Evolutionary conservation across 2,113 vertebrate species (phyloP).

Genomic region (Cnemophilus loriae): DNA sequence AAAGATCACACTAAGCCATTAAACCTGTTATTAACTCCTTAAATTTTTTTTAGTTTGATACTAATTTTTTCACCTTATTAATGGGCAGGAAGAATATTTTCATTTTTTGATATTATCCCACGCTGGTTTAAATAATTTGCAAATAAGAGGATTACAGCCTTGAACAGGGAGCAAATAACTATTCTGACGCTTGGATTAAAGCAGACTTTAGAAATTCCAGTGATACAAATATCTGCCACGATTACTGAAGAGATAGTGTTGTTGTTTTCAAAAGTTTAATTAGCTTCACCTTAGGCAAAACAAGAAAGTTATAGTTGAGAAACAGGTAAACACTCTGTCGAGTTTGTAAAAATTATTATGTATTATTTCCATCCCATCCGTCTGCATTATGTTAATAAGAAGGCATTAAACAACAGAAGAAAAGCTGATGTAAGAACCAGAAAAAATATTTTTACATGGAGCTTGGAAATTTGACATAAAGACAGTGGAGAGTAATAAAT

Average conservation of each 20-base stretch:
- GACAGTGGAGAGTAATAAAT: background rate
- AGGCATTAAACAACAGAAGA: background rate
- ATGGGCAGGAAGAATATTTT: background rate
- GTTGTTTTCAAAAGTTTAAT: background rate
- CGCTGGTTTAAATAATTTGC: background rate
- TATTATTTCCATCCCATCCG: accelerated
- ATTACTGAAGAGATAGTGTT: background rate
- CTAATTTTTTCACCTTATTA: background rate
- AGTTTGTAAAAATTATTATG: background rate
- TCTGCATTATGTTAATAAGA: background rate
- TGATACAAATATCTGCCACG: background rate
- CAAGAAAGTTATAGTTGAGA: background rate
- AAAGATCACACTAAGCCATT: background rate
- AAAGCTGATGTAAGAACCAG: background rate
- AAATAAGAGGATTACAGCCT: background rate
- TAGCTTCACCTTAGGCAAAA: background rate
- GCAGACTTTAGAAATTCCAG: background rate
- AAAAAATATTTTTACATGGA: background rate
- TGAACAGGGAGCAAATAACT: background rate
- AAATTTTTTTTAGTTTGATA: background rate
- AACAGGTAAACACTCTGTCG: background rate
- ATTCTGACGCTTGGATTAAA: background rate
- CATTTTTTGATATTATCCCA: background rate
- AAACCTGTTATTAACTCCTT: background rate
- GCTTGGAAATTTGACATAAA: background rate